Evolutionary conservation across 2,113 vertebrate genomes (phyloP).

Genomic region (Orthonyx spaldingii): DNA sequence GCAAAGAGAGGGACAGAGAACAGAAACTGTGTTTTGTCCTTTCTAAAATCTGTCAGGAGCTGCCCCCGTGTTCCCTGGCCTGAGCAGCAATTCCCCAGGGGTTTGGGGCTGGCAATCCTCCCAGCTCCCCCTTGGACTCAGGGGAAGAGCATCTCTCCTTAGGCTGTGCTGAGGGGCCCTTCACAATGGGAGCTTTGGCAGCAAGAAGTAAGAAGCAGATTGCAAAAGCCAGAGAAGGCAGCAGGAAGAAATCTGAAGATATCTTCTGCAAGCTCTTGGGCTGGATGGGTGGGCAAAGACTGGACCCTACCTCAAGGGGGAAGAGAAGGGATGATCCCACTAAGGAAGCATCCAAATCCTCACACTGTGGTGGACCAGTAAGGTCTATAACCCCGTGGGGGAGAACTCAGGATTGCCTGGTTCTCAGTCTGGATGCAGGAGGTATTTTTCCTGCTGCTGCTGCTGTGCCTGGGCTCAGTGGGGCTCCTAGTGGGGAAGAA

Average conservation of each 20-base stretch:
- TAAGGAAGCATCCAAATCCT: background rate
- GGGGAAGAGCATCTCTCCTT: background rate
- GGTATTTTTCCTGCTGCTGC: background rate
- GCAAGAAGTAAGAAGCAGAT: background rate
- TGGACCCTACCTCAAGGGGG: background rate
- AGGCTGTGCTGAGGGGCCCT: background rate
- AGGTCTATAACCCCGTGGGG: background rate
- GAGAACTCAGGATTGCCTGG: background rate
- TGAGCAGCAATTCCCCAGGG: background rate
- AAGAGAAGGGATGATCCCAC: background rate
- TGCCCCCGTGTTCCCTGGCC: background rate
- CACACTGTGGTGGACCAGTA: background rate
- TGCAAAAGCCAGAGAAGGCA: background rate
- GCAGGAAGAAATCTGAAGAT: background rate
- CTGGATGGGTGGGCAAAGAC: background rate
- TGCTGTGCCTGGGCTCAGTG: background rate
- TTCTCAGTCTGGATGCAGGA: rapidly evolving
- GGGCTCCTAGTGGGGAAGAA: background rate
- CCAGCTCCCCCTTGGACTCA: background rate
- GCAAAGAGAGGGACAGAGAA: background rate
- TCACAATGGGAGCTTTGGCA: background rate
- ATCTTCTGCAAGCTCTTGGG: background rate
- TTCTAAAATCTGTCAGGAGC: background rate
- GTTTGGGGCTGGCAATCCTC: background rate
- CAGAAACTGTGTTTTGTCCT: background rate